Conservation (phyloP, 2,797 vertebrate species). For the Propithecus perrieri region DNA sequence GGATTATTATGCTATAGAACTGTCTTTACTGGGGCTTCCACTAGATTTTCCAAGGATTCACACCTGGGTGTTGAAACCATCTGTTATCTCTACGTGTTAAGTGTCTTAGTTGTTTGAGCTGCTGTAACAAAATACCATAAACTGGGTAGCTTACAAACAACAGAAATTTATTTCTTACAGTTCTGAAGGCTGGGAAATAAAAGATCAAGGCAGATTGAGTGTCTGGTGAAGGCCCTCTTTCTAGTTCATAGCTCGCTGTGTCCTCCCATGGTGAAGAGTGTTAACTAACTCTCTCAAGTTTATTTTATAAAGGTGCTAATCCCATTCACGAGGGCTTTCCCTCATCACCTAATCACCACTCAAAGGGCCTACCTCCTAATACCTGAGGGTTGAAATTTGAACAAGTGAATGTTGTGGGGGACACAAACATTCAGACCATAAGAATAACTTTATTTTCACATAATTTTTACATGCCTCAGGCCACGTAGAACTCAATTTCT, state of each 20-base stretch:
- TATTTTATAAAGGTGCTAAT: not conserved
- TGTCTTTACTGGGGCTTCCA: not conserved
- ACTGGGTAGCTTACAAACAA: not conserved
- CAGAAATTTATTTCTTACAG: not conserved
- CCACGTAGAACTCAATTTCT: not conserved
- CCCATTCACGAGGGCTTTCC: not conserved
- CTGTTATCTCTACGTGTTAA: not conserved
- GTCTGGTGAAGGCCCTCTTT: not conserved
- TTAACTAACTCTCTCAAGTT: not conserved
- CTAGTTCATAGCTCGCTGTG: not conserved
- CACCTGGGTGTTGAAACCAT: not conserved
- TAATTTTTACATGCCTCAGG: not conserved
- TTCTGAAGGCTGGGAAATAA: not conserved
- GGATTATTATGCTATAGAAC: not conserved
- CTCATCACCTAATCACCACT: not conserved
- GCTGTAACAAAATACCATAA: not conserved
- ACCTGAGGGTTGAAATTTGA: not conserved
- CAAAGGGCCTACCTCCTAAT: not conserved
- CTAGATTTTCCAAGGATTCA: not conserved
- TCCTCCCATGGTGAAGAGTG: not conserved
- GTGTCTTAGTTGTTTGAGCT: not conserved
- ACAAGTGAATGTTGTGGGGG: not conserved
- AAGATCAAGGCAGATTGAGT: not conserved
- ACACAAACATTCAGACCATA: not conserved
- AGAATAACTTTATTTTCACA: conserved; percentile 2